Base-by-base conservation (phyloP, 2,113 vertebrate genomes). In the mouse (Mus musculus) region DNA sequence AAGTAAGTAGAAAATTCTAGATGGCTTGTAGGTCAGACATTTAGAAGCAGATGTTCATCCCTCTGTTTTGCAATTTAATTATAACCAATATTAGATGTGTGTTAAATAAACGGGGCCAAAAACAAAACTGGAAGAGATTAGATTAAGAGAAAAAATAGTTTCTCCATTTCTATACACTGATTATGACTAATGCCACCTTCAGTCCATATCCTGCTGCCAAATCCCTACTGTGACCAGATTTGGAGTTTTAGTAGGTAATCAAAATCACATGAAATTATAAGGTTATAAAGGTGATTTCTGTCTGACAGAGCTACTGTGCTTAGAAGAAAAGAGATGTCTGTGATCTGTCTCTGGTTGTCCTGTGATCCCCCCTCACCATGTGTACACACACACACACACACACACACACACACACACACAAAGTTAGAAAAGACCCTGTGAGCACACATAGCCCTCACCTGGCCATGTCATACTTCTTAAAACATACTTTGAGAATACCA, bases 361-460 rank as follows among this genome's bases (percentile, higher is more conserved):
- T 63, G 59, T 30, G 49, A 3, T 11, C 5, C 5, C 0, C 30
- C 5, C 67, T 19, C 2, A 19, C 13, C 0, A 11, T 0, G 7
- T 46, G 26, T 1, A n/a, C 9, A 24, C 26, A 17, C 49, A 33
- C 49, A 76, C 0, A 22, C n/a, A n/a, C 3, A 33, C 16, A 16
- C 22, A 11, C 5, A 28, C 42, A 42, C 13, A 42, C 1, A 16
- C 59, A n/a, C 7, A n/a, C 19, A 42, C 12, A 42, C 20, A 11
- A 26, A 65, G 63, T 63, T 73, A 56, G 28, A 42, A 90, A 39
- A 59, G n/a, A n/a, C n/a, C 26, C 13, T 54, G 1, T 49, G 26
- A 69, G 8, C 16, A 82, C 0, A 1, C 54, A 46, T 26, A 75
- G 67, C 10, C 33, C 59, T 73, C 46, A 2, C 7, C 5, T 9